These are phyloP conservation scores for Chelon labrosus DNA, from an alignment of 2,797 vertebrate species.

Conservation along the genomic window DNA sequence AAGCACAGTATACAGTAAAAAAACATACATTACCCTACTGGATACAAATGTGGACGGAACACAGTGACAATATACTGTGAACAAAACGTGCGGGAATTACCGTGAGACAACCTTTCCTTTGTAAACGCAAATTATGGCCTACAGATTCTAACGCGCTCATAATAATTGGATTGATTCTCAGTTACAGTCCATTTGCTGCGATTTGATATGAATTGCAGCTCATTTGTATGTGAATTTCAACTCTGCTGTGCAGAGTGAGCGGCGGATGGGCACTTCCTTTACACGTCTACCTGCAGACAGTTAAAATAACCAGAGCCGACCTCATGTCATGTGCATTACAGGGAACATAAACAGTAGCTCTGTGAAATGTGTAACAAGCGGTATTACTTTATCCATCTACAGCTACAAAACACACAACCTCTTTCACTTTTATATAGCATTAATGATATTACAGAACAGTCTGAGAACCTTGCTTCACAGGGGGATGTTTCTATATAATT, in stretches of 20 bases:
- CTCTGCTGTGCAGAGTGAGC: conserved; percentile 16
- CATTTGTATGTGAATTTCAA: conserved; percentile 47
- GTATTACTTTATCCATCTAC: neutral
- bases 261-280: conserved; percentile 15
- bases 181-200: conserved; percentile 50
- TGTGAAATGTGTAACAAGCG: neutral
- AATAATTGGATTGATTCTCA: conserved; percentile 45
- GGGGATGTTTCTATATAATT: conserved; percentile 4
- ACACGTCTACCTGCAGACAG: neutral
- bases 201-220: conserved; percentile 43
- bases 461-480: neutral
- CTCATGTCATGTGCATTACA: neutral
- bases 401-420: neutral
- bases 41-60: conserved; percentile 1
- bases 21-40: neutral
- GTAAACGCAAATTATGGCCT: conserved; percentile 38
- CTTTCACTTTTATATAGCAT: neutral
- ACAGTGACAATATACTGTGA: conserved; percentile 19
- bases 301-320: neutral
- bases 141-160: conserved; percentile 36
- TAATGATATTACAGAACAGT: neutral
- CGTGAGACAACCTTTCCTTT: conserved; percentile 32
- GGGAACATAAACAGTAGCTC: neutral
- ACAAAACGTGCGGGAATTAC: conserved; percentile 32
- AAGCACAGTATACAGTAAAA: neutral